Percentiles rank a stretch among this genome's conserved stretches.
These are phyloP conservation scores for Ceraclea dissimilis DNA, from an alignment of 2,888 invertebrate genomes.

Conservation along the genomic window DNA sequence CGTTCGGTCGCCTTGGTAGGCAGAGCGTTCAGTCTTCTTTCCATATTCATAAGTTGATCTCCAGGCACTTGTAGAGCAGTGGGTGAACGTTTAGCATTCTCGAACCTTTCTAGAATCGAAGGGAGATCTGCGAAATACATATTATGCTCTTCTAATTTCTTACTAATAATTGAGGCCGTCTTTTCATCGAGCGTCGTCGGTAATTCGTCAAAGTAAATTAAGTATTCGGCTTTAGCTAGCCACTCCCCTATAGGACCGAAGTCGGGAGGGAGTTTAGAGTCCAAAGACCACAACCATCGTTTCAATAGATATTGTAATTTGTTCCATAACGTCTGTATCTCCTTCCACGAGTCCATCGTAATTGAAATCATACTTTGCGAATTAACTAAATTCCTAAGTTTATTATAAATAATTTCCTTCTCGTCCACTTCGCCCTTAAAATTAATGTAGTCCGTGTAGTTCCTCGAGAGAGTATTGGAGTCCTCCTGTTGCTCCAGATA, in stretches of 20 bases:
- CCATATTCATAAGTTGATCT: conserved; percentile 77
- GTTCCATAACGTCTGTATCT: conserved; percentile 73
- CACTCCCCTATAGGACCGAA: conserved; percentile 83
- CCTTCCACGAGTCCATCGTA: conserved; percentile 78
- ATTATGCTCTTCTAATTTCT: conserved; percentile 83
- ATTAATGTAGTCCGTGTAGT: conserved; percentile 73
- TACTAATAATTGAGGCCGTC: conserved; percentile 79
- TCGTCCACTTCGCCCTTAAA: conserved; percentile 73
- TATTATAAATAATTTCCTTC: conserved; percentile 64
- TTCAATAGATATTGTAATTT: conserved; percentile 70
- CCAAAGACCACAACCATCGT: conserved; percentile 85
- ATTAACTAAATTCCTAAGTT: conserved; percentile 71
- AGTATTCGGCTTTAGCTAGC: conserved; percentile 80
- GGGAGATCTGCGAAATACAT: conserved; percentile 82
- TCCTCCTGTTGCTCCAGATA: conserved; percentile 70
- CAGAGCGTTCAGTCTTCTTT: conserved; percentile 65
- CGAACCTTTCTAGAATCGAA: conserved; percentile 68
- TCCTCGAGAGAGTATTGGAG: conserved; percentile 64
- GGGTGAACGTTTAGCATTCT: conserved; percentile 61
- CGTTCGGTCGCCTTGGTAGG: conserved; percentile 72
- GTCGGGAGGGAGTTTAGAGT: conserved; percentile 77
- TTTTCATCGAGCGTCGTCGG: conserved; percentile 81
- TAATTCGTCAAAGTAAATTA: conserved; percentile 74
- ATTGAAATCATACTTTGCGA: conserved; percentile 75
- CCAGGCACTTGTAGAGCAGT: conserved; percentile 64